Conservation (phyloP, 2,888 invertebrate genomes). For the Trissolcus brochymenae region DNA sequence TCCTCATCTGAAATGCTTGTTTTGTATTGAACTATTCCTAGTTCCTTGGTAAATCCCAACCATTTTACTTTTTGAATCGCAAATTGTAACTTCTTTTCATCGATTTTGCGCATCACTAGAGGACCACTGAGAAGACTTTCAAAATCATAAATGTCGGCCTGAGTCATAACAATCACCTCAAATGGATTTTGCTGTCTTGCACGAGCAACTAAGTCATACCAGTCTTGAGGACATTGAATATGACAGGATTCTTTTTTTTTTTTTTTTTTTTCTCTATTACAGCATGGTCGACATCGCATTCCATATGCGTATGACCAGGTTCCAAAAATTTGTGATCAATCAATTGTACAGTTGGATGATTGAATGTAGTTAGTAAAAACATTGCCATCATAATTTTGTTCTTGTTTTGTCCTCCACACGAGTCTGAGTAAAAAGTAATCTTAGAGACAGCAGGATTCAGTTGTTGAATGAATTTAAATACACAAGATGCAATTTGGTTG, state of each 20-base stretch:
- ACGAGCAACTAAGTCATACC: conserved; percentile 17
- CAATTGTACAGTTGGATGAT: too few relatives aligned
- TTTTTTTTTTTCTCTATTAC: too few relatives aligned
- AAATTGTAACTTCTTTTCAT: not conserved
- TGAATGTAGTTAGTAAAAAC: too few relatives aligned
- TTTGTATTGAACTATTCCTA: conserved; percentile 7
- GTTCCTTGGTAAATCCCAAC: conserved; percentile 32
- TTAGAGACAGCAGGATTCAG: conserved; percentile 28
- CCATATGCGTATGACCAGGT: too few relatives aligned
- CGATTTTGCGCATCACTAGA: not conserved
- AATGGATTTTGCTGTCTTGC: not conserved
- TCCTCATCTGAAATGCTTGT: not conserved
- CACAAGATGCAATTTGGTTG: conserved; percentile 63
- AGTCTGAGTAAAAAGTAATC: conserved; percentile 55
- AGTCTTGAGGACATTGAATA: conserved; percentile 26
- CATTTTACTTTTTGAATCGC: conserved; percentile 9
- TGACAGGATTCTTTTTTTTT: too few relatives aligned
- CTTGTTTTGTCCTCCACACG: conserved; percentile 62
- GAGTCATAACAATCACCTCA: not conserved
- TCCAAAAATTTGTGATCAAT: too few relatives aligned
- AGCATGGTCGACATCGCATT: too few relatives aligned
- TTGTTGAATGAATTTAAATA: conserved; percentile 49
- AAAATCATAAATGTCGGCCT: not conserved
- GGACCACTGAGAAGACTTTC: conserved; percentile 8
- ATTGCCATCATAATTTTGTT: conserved; percentile 60